These are phyloP conservation scores for Chalcis sispes DNA, from an alignment of 2,888 invertebrate species.

Conservation along the genomic window DNA sequence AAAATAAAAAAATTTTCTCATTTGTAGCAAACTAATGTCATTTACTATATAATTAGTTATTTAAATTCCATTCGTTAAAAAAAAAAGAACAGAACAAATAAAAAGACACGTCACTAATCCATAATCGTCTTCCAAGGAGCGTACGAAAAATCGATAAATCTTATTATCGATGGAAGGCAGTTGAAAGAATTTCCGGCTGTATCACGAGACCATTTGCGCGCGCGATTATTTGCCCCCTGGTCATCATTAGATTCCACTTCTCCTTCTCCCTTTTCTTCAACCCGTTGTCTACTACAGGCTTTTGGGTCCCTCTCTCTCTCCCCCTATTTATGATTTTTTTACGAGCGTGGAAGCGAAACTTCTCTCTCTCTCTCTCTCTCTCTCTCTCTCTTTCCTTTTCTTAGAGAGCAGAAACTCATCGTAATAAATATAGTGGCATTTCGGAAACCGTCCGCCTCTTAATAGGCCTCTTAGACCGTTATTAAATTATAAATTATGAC, in stretches of 20 bases:
- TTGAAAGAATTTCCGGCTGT: constrained; percentile 22
- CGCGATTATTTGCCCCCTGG: constrained; percentile 21
- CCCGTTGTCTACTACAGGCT: constrained; percentile 5
- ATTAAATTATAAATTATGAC: constrained; percentile 75
- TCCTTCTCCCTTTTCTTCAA: constrained; percentile 2
- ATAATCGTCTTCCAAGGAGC: neutral
- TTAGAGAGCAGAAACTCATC: constrained; percentile 64
- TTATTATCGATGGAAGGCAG: constrained; percentile 12
- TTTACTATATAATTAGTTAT: too few relatives aligned
- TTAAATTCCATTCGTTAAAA: too few relatives aligned
- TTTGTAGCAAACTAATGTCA: too few relatives aligned
- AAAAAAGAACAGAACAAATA: too few relatives aligned
- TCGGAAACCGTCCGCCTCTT: constrained; percentile 70
- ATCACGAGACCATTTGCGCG: constrained; percentile 24
- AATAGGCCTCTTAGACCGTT: constrained; percentile 73
- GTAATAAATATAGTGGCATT: constrained; percentile 72
- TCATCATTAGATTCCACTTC: constrained; percentile 49
- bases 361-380: too few relatives aligned
- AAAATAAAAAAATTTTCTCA: too few relatives aligned
- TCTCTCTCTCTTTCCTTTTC: too few relatives aligned
- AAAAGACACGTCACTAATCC: too few relatives aligned
- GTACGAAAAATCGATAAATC: constrained; percentile 37
- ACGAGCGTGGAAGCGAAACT: constrained; percentile 33
- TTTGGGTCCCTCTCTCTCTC: neutral
- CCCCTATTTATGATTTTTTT: constrained; percentile 55